phyloP scores from a whole-genome alignment of 1,140 invertebrate species.

The Himalopsyche phryganea region DNA sequence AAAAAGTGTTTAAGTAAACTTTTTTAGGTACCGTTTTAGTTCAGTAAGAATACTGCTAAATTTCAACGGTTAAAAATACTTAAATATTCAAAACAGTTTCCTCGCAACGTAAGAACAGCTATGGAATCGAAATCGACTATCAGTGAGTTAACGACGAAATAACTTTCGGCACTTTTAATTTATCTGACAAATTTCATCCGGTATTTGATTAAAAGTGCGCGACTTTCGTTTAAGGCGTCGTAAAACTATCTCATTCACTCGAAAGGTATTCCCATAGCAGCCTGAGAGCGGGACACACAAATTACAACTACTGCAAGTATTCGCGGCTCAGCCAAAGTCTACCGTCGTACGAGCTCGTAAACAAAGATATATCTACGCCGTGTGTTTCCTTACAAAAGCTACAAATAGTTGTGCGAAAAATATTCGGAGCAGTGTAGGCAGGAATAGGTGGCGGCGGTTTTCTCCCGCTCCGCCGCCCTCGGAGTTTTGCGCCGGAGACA shows the following conservation, averaged over 20 bases:
- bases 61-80: too few relatives aligned
- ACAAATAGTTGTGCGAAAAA: conserved; percentile 34
- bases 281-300: conserved; percentile 14
- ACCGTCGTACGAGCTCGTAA: conserved; percentile 25
- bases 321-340: conserved; percentile 16
- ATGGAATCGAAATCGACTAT: too few relatives aligned
- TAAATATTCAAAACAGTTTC: too few relatives aligned
- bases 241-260: conserved; percentile 25
- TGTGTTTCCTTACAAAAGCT: conserved; percentile 22
- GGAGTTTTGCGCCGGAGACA: conserved; percentile 44
- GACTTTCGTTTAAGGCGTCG: conserved; percentile 20
- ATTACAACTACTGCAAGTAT: conserved; percentile 32
- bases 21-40: too few relatives aligned
- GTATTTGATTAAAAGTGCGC: conserved; percentile 9
- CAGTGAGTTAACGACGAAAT: background rate
- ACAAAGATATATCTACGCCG: conserved; percentile 31
- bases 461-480: conserved; percentile 10
- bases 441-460: conserved; percentile 2
- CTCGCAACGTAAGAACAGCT: too few relatives aligned
- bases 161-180: conserved; percentile 13
- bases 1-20: too few relatives aligned
- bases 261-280: conserved; percentile 28
- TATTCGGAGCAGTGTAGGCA: conserved; percentile 14
- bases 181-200: conserved; percentile 17
- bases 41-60: too few relatives aligned